These are phyloP conservation scores for Stenodema calcarata DNA, from an alignment of 2,888 invertebrate species.

Conservation along the genomic window DNA sequence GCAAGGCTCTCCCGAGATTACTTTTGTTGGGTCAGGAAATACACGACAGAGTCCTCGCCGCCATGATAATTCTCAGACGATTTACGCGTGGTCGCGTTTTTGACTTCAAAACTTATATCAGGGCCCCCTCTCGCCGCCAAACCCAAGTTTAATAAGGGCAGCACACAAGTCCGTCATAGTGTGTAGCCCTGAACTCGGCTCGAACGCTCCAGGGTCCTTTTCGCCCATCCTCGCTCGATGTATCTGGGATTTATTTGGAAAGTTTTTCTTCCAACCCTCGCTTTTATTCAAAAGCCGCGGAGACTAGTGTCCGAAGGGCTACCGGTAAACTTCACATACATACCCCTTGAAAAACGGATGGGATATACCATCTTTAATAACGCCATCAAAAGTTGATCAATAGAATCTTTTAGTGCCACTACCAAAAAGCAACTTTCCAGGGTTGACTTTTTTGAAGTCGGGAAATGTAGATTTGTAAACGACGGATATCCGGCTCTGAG, in stretches of 20 bases:
- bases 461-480: not conserved
- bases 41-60: not conserved
- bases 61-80: not conserved
- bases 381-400: not conserved
- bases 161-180: not conserved
- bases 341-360: not conserved
- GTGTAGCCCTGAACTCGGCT: not conserved
- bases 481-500: not conserved
- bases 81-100: constrained; percentile 10
- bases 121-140: not conserved
- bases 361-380: not conserved
- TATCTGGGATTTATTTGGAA: constrained; percentile 1
- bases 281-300: constrained; percentile 9
- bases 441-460: not conserved
- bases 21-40: constrained; percentile 15
- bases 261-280: not conserved
- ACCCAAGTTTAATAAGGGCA: constrained; percentile 3
- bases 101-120: not conserved
- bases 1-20: constrained; percentile 3
- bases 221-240: not conserved
- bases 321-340: not conserved
- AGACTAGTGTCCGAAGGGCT: not conserved
- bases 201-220: not conserved
- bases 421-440: not conserved
- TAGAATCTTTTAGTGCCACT: not conserved